phyloP scores from a whole-genome alignment of 2,113 vertebrate genomes.

The Sceloporus undulatus region DNA sequence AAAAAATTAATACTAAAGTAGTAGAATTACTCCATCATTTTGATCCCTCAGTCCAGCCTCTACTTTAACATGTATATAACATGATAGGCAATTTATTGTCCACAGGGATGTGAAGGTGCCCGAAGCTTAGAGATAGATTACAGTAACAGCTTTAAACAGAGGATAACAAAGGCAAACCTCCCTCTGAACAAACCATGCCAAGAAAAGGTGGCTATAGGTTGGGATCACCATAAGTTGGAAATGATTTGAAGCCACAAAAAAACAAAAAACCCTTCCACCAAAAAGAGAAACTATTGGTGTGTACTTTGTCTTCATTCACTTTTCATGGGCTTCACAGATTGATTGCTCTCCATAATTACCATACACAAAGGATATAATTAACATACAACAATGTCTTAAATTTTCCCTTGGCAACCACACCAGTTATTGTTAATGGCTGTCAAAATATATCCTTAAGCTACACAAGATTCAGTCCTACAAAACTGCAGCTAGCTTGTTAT shows the following conservation, averaged over 20 bases:
- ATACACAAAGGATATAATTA: background rate
- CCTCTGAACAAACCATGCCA: no score
- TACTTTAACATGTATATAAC: background rate
- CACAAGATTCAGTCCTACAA: background rate
- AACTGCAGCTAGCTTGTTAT: no score
- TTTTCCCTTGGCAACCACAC: background rate
- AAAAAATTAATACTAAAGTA: background rate
- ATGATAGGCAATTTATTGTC: background rate
- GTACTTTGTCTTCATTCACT: no score
- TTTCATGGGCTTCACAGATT: no score
- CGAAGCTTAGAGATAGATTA: background rate
- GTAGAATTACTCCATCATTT: background rate
- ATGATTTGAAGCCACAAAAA: no score
- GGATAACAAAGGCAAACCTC: no score
- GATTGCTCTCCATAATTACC: no score
- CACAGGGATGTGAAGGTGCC: background rate
- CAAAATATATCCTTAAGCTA: background rate
- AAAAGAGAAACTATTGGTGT: background rate
- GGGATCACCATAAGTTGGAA: no score
- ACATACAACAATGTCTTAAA: background rate
- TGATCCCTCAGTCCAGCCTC: background rate
- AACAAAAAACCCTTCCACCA: background rate
- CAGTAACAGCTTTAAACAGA: background rate
- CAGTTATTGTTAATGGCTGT: background rate
- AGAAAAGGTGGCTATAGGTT: no score